phyloP scores from a whole-genome alignment of 2,113 vertebrate genomes.

The Parus major region DNA sequence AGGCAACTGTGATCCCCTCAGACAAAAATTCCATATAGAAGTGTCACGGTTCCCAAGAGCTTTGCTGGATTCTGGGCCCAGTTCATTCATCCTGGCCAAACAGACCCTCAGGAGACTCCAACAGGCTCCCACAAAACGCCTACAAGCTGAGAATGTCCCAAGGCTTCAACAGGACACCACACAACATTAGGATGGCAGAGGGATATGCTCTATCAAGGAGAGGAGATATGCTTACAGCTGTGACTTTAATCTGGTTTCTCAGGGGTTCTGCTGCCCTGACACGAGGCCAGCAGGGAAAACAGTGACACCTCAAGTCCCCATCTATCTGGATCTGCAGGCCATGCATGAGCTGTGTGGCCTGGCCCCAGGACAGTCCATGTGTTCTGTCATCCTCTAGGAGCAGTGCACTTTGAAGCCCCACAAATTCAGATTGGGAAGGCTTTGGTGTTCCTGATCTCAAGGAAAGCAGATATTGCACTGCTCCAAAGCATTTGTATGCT shows the following conservation, averaged over 20 bases:
- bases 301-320: background rate
- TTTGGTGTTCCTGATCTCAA: background rate
- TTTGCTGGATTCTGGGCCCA: background rate
- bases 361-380: background rate
- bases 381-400: background rate
- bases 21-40: background rate
- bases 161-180: background rate
- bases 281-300: background rate
- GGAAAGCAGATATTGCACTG: background rate
- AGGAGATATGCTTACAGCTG: background rate
- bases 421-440: background rate
- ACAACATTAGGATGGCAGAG: background rate
- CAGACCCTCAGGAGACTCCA: background rate
- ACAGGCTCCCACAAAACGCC: background rate
- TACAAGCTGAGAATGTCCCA: background rate
- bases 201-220: background rate
- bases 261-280: background rate
- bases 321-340: background rate
- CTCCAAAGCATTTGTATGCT: background rate
- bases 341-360: fast-evolving
- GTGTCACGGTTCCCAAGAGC: background rate
- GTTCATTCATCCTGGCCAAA: background rate
- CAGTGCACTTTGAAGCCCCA: background rate
- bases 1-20: background rate
- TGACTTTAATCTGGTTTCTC: background rate